phyloP scores from a whole-genome alignment of 2,113 vertebrate species.

The Morone saxatilis region DNA sequence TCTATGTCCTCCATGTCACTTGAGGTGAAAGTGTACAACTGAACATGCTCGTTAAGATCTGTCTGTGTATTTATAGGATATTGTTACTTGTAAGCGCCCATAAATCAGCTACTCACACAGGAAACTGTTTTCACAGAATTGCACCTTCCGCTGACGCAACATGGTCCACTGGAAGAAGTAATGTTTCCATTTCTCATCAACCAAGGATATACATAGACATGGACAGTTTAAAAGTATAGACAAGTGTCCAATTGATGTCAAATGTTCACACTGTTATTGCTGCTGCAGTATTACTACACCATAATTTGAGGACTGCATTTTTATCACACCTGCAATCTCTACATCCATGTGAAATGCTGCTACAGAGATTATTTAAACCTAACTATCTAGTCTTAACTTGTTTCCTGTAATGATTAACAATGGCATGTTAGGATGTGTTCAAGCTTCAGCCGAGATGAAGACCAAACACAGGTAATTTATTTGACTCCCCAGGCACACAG shows the following conservation, averaged over 20 bases:
- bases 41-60: neutral
- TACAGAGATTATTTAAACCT: neutral
- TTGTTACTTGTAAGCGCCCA: neutral
- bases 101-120: neutral
- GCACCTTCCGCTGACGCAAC: neutral
- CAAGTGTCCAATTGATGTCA: neutral
- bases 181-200: neutral
- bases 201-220: too few relatives aligned
- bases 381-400: constrained; percentile 19
- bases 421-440: neutral
- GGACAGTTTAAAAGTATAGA: neutral
- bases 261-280: too few relatives aligned
- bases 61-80: neutral
- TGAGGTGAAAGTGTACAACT: constrained; percentile 5
- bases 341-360: neutral
- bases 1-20: neutral
- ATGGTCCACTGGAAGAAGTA: neutral
- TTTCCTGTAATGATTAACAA: neutral
- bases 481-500: neutral
- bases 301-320: neutral
- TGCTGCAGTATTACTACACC: neutral
- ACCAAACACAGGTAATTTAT: constrained; percentile 2
- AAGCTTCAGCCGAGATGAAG: neutral
- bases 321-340: neutral
- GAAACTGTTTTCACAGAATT: neutral